A percentile compares a stretch with the other conserved stretches of the same genome.
Evolutionary conservation across 2,888 invertebrate species (phyloP).

Genomic region (Gonocerus acuteangulatus): DNA sequence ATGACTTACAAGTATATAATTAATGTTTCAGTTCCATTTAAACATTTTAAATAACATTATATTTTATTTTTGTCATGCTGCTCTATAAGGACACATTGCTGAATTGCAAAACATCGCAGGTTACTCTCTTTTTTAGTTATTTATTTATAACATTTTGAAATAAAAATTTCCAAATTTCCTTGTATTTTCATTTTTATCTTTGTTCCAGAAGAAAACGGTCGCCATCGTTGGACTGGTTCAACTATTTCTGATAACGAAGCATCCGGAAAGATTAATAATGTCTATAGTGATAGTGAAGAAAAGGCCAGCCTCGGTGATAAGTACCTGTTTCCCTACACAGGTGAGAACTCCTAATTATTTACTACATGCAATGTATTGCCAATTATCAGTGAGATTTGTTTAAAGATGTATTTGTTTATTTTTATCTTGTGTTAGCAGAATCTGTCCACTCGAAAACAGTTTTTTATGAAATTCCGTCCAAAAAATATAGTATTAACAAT

Average conservation of each 20-base stretch:
- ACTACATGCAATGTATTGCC: no score
- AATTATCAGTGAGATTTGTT: no score
- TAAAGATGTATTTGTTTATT: no score
- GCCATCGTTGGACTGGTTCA: slow-evolving; percentile 42
- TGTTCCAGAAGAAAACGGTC: slow-evolving; percentile 23
- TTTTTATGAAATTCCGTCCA: no score
- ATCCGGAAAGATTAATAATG: slow-evolving; percentile 33
- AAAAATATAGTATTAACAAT: no score
- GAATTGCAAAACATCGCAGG: neutral
- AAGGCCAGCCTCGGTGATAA: slow-evolving; percentile 60
- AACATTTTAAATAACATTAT: no score
- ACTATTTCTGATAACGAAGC: slow-evolving; percentile 67
- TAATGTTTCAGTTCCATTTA: no score
- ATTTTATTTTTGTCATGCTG: neutral
- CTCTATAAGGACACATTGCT: neutral
- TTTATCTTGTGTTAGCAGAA: no score
- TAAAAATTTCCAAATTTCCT: neutral
- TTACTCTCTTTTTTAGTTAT: neutral
- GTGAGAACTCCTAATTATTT: slow-evolving; percentile 46
- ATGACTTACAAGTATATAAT: no score
- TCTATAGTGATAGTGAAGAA: slow-evolving; percentile 41
- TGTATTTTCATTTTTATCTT: neutral
- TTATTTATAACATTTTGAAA: neutral
- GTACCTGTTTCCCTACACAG: slow-evolving; percentile 77
- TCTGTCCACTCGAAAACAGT: no score